Base-by-base conservation (phyloP, 2,888 invertebrate genomes). In the Campopleginae sp. region DNA sequence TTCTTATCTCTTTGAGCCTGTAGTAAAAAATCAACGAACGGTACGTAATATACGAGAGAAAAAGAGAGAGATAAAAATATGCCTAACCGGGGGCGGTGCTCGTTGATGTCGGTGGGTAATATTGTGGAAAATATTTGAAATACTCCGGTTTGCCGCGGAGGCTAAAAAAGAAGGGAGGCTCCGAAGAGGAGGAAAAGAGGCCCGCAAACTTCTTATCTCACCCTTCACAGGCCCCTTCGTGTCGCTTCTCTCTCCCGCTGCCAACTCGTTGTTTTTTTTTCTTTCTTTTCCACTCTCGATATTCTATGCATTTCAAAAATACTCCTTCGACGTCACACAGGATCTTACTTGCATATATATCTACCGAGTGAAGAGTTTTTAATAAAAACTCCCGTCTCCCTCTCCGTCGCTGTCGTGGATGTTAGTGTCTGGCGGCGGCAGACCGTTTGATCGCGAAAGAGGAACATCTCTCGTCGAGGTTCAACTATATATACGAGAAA, bases 91-190 rank as follows among this genome's bases (percentile, higher is more conserved):
- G 74, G 70, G 61, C 46, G 1, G 17, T 42, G 54, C 44, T 65
- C 44, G 74, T 80, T 61, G 68, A 77, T 76, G 83, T 78, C 54
- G 48, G 74, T 74, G 82, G 77, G 83, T 80, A 80, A 86, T 86
- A 86, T 86, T 54, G 58, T 83, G 76, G 80, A 86, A 80, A 86
- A 86, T 83, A 80, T 86, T 86, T 68, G 70, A 80, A 83, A 86
- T 83, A 80, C 72, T 66, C 58, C 27, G 5, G 31, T 58, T 48
- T 38, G 63, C 19, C 42, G 23, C 14, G 66, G 10, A 66, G 66
- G 42, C 23, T 19, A 42, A 61, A 72, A 48, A 51, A 31, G 17
- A 12, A 61, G 23, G 42, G 51, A 58, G 4, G 51, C 12, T 51
- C 51, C 23, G 72, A 58, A 70, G 58, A 46, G 70, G 31, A 27